Conservation (phyloP, 2,888 invertebrate species). For the Brachylomia viminalis region DNA sequence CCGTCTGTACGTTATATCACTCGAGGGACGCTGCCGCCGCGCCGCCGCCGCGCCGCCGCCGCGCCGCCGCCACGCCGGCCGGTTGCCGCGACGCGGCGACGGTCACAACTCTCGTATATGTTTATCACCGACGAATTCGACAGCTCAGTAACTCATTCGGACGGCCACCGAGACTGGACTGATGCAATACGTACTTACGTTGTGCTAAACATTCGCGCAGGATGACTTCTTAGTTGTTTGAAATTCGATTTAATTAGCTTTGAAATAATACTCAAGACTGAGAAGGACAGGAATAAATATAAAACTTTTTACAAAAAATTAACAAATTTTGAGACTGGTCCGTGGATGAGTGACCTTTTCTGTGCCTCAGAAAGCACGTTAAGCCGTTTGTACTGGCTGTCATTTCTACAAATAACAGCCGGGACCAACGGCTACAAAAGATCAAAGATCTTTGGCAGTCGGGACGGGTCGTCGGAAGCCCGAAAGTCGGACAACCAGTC, state of each 20-base stretch:
- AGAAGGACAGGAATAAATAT: neutral
- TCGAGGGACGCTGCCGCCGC: slow-evolving; percentile 31
- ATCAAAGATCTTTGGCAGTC: no score
- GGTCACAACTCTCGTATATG: slow-evolving; percentile 21
- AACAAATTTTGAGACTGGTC: no score
- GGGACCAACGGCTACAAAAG: no score
- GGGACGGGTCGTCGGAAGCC: no score
- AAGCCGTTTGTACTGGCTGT: no score
- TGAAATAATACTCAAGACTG: neutral
- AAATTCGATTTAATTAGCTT: neutral
- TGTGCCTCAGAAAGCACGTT: no score
- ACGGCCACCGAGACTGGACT: neutral
- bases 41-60: neutral
- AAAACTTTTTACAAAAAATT: no score
- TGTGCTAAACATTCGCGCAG: neutral
- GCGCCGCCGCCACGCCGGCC: neutral
- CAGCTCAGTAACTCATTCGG: slow-evolving; percentile 22
- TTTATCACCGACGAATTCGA: slow-evolving; percentile 28
- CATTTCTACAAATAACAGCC: no score
- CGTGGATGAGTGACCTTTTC: no score
- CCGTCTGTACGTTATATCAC: slow-evolving; percentile 11
- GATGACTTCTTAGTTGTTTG: neutral
- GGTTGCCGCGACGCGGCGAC: neutral
- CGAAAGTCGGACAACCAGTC: no score
- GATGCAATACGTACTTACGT: slow-evolving; percentile 2